Percentiles rank a stretch among this genome's conserved stretches.
Conservation (phyloP, 2,113 vertebrate genomes). For the Eulemur rufifrons region DNA sequence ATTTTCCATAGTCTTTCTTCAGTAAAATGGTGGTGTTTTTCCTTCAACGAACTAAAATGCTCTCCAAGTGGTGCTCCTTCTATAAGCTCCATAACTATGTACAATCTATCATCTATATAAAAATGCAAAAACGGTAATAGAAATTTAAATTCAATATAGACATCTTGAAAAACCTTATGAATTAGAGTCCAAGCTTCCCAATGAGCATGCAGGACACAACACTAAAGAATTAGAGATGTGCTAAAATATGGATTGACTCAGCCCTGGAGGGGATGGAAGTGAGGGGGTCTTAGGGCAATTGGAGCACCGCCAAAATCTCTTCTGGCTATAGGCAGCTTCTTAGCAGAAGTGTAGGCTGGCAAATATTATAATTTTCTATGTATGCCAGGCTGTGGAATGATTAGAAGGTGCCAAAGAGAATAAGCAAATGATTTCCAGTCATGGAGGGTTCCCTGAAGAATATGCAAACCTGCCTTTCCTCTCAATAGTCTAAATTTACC, state of each 20-base stretch:
- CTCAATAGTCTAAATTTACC: background rate
- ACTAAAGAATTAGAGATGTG: background rate
- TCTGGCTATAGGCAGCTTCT: background rate
- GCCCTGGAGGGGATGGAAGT: fast-evolving
- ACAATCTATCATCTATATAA: constrained; percentile 89
- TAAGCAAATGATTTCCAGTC: background rate
- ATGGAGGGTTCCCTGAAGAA: background rate
- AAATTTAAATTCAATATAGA: background rate
- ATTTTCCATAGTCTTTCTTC: constrained; percentile 93
- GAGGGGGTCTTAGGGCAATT: fast-evolving
- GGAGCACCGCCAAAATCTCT: background rate
- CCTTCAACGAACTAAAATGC: constrained; percentile 91
- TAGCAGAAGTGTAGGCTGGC: background rate
- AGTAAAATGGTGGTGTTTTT: constrained; percentile 90
- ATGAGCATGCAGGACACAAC: background rate
- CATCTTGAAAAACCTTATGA: background rate
- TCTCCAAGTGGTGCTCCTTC: constrained; percentile 90
- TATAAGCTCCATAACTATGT: constrained; percentile 94
- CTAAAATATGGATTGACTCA: background rate
- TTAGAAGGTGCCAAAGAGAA: background rate
- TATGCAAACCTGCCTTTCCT: background rate
- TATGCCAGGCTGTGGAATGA: background rate
- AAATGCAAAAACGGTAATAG: constrained; percentile 23
- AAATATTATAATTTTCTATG: background rate
- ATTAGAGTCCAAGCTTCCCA: background rate